These are phyloP conservation scores for Liodrosophila aerea DNA, from an alignment of 2,888 invertebrate species.

Conservation along the genomic window DNA sequence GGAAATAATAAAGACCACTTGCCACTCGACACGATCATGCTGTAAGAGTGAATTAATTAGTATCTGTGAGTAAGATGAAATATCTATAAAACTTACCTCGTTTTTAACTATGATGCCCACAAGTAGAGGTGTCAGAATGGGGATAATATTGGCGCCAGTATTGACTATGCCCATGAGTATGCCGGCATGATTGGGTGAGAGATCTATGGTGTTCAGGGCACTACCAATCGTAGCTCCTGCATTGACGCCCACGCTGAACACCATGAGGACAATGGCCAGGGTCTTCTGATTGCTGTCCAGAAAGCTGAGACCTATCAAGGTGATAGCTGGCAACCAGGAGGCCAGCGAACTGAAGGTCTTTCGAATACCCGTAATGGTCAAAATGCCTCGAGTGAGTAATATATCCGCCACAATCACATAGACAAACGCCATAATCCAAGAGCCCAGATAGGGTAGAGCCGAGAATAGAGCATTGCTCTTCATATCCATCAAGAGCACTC, in stretches of 20 bases:
- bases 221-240: slow-evolving; percentile 85
- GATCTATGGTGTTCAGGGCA: slow-evolving; percentile 87
- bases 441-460: slow-evolving; percentile 84
- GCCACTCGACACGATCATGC: slow-evolving; percentile 83
- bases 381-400: slow-evolving; percentile 79
- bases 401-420: slow-evolving; percentile 83
- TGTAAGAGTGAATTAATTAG: slow-evolving; percentile 21
- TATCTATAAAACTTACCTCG: slow-evolving; percentile 82
- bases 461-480: slow-evolving; percentile 84
- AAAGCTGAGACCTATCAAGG: slow-evolving; percentile 84
- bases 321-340: slow-evolving; percentile 84
- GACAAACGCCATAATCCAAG: slow-evolving; percentile 83
- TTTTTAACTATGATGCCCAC: slow-evolving; percentile 85
- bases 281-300: slow-evolving; percentile 77
- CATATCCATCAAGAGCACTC: slow-evolving; percentile 85
- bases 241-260: slow-evolving; percentile 85
- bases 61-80: too few species aligned
- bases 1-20: slow-evolving; percentile 84
- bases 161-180: slow-evolving; percentile 88
- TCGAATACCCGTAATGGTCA: slow-evolving; percentile 79
- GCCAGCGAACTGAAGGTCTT: slow-evolving; percentile 76
- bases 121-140: slow-evolving; percentile 85
- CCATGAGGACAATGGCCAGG: slow-evolving; percentile 83
- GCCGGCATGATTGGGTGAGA: slow-evolving; percentile 88
- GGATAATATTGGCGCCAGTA: slow-evolving; percentile 85